These are phyloP conservation scores for Ectemnius continuus DNA, from an alignment of 2,888 invertebrate genomes.

Conservation along the genomic window DNA sequence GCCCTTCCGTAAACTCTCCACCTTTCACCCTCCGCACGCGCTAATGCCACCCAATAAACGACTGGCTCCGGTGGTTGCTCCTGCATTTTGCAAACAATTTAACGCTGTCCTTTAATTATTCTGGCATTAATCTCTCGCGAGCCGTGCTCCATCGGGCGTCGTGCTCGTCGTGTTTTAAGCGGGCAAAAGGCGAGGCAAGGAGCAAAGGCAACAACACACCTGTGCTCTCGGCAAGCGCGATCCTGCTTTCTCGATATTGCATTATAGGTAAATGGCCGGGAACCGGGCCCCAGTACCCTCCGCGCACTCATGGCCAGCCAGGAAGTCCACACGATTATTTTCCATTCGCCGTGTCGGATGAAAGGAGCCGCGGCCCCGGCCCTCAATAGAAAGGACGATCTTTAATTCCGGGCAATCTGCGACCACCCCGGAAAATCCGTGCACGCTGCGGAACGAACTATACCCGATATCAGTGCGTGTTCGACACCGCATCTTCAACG, in stretches of 20 bases:
- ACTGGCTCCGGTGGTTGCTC: not conserved
- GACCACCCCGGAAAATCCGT: slow-evolving; percentile 28
- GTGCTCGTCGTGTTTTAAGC: not conserved
- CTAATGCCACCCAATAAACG: not conserved
- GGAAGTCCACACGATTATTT: slow-evolving; percentile 12
- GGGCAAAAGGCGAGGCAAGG: slow-evolving; percentile 1
- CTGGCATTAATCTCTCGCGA: not conserved
- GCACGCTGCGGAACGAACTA: not conserved
- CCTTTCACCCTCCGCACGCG: not conserved
- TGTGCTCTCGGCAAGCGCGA: not conserved
- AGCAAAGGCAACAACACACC: not conserved
- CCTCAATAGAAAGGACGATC: slow-evolving; percentile 39
- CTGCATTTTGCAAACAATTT: slow-evolving; percentile 1
- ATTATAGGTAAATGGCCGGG: slow-evolving; percentile 7
- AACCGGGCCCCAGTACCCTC: not conserved
- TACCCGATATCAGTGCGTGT: not conserved
- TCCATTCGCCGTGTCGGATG: slow-evolving; percentile 5
- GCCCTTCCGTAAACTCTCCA: not conserved
- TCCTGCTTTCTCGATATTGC: slow-evolving; percentile 6
- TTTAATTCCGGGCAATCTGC: slow-evolving; percentile 46
- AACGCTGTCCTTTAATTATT: not conserved
- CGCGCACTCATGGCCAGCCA: not conserved
- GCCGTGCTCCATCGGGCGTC: not conserved
- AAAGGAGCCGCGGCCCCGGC: slow-evolving; percentile 18
- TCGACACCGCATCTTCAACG: not conserved